phyloP scores from a whole-genome alignment of 2,113 vertebrate species.

The Phyllostomus discolor region DNA sequence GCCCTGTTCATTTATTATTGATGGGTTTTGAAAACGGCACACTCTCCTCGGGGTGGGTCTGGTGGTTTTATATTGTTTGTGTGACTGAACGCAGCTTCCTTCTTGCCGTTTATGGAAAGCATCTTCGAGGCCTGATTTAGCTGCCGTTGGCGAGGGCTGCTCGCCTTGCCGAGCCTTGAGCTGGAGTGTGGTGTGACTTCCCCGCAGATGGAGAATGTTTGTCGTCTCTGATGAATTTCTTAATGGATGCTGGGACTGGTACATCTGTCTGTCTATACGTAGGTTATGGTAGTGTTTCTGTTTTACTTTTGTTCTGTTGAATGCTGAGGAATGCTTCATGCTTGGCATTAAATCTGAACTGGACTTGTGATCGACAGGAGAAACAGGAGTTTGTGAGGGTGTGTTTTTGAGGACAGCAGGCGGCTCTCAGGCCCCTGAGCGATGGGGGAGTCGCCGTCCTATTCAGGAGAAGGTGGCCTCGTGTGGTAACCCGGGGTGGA shows the following conservation, averaged over 20 bases:
- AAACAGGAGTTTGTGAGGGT: slow-evolving; percentile 44
- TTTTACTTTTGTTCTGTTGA: neutral
- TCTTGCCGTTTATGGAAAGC: slow-evolving; percentile 52
- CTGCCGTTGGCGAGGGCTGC: neutral
- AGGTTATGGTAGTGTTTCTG: neutral
- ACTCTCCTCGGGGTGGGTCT: slow-evolving; percentile 6
- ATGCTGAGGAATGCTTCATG: slow-evolving; percentile 41
- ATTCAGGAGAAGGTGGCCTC: slow-evolving; percentile 11
- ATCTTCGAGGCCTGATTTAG: neutral
- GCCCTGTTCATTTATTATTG: slow-evolving; percentile 57
- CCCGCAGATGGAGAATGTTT: neutral
- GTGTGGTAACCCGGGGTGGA: slow-evolving; percentile 25
- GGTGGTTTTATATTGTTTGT: slow-evolving; percentile 26
- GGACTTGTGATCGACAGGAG: slow-evolving; percentile 53
- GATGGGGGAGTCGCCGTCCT: too few species aligned
- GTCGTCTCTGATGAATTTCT: neutral
- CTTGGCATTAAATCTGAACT: slow-evolving; percentile 51
- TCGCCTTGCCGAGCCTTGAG: neutral
- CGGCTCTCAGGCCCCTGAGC: neutral
- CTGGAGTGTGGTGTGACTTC: neutral
- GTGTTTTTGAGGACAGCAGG: slow-evolving; percentile 48
- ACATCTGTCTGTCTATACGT: neutral
- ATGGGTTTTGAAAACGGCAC: slow-evolving; percentile 34
- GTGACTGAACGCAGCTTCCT: slow-evolving; percentile 22
- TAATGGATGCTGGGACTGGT: neutral